Evolutionary conservation across 1,140 invertebrate species (phyloP), one percentile per base, ranked within the genome.

Genomic region (Macrostomum lignano): DNA sequence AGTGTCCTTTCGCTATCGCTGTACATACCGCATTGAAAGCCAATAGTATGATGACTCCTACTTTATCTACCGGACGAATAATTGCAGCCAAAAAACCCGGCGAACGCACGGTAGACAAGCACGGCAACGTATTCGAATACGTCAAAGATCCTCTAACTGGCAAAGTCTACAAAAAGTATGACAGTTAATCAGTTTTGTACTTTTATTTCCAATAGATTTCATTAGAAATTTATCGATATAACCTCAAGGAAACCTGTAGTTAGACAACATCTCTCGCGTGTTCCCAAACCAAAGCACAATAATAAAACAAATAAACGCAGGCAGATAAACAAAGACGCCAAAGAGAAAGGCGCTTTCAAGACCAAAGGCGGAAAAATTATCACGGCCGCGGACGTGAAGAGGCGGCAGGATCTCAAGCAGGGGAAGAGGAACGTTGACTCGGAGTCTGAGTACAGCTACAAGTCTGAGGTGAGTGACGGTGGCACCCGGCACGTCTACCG

Each of bases 151-250:
- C 48, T 10, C 34, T 51, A 3, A 55, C 52, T 3, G 52, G 52
- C 3, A 55, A 55, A 33, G 54, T 50, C 33, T 54, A 48, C 35
- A 55, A 49, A 45, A 55, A 48, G 52, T 54, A 46, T 42, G 46
- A 25, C 32, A 20, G 13, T 33, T 20, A n/a, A 19, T 22, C 13
- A 17, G 7, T 13, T 20, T 7, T 10, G 7, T 7, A 37, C n/a
- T n/a, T n/a, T n/a, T n/a, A n/a, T n/a, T n/a, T n/a, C n/a, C n/a
- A n/a, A n/a, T n/a, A n/a, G n/a, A n/a, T n/a, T n/a, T n/a, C n/a
- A n/a, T n/a, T n/a, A n/a, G n/a, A n/a, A n/a, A n/a, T n/a, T n/a
- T n/a, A n/a, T n/a, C n/a, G n/a, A n/a, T n/a, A n/a, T n/a, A n/a
- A n/a, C n/a, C n/a, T n/a, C n/a, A n/a, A n/a, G n/a, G n/a, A n/a